Evolutionary conservation across 92 coral and sea anemone species (phyloP), one percentile per base, ranked within the genome.

Genomic region (Paragorgia papillata): DNA sequence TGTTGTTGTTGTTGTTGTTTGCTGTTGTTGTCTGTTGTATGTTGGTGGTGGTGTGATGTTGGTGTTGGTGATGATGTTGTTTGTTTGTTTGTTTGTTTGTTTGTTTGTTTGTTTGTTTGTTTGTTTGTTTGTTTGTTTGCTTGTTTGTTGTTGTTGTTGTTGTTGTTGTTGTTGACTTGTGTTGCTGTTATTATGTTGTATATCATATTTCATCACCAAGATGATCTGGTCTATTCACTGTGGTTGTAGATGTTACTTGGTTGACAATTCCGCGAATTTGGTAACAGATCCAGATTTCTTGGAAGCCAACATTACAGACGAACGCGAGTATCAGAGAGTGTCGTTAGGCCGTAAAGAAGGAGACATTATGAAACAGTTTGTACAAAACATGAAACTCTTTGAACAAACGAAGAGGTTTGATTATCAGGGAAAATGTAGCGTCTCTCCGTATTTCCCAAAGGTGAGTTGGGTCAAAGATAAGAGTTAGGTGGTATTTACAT

Each of bases 231-330:
- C n/a, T n/a, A n/a, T n/a, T n/a, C n/a, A n/a, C n/a, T n/a, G n/a
- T n/a, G n/a, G n/a, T n/a, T n/a, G n/a, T 21, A 89, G 92, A 50
- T 94, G 98, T 67, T 94, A 91, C 85, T 74, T 94, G 55, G 84
- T 94, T 22, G 98, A 94, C 69, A 94, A 89, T 73, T 80, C 92
- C 49, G 98, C 98, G 9, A 94, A 94, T 79, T 80, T 94, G 22
- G 98, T 94, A 18, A 91, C 98, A 13, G 98, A 91, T 81, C 98
- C 98, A 39, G 92, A 93, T 85, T 94, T 94, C 82, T 85, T 94
- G 62, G 83, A 85, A 2, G 97, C 90, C 41, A 94, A 96, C 74
- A 94, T 96, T 39, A 90, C 97, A 66, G 98, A 94, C 69, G 98
- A 92, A 74, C 92, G 98, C 33, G 98, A 94, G 71, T 94, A 94